Conservation (phyloP, 2,797 vertebrate species). For the Neosilurus hyrtlii region DNA sequence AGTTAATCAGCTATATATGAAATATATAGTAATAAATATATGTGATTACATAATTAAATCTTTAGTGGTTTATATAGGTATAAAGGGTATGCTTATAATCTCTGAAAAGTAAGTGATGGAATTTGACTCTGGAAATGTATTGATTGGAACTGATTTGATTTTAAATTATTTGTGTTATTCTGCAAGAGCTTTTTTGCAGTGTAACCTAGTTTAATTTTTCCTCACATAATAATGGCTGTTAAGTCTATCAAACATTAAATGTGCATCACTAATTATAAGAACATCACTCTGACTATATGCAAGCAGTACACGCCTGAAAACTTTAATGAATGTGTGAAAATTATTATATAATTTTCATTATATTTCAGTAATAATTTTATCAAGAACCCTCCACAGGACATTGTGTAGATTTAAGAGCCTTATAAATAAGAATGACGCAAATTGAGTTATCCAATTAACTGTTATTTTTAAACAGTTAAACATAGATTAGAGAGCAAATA, state of each 20-base stretch:
- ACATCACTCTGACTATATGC: not conserved
- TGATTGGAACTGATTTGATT: conserved; percentile 4
- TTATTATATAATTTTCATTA: not conserved
- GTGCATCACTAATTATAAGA: not conserved
- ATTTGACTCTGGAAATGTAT: not conserved
- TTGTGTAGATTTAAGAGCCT: not conserved
- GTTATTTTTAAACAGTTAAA: conserved; percentile 12
- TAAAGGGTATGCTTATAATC: conserved; percentile 4
- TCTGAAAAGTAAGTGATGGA: not conserved
- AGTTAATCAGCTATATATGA: not conserved
- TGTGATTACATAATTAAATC: too few species aligned
- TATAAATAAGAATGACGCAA: conserved; percentile 10
- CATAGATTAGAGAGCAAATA: not conserved
- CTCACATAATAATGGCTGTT: not conserved
- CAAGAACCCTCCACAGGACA: conserved; percentile 1
- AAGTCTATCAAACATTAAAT: conserved; percentile 7
- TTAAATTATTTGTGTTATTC: too few species aligned
- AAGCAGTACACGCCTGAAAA: not conserved
- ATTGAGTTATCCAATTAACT: conserved; percentile 12
- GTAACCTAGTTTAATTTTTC: not conserved
- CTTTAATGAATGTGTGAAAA: not conserved
- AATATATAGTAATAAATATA: not conserved
- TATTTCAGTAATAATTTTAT: not conserved
- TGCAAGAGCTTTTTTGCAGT: not conserved
- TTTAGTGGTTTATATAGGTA: not conserved